Evolutionary conservation across 2,888 invertebrate species (phyloP).

Genomic region (Trichogramma evanescens): DNA sequence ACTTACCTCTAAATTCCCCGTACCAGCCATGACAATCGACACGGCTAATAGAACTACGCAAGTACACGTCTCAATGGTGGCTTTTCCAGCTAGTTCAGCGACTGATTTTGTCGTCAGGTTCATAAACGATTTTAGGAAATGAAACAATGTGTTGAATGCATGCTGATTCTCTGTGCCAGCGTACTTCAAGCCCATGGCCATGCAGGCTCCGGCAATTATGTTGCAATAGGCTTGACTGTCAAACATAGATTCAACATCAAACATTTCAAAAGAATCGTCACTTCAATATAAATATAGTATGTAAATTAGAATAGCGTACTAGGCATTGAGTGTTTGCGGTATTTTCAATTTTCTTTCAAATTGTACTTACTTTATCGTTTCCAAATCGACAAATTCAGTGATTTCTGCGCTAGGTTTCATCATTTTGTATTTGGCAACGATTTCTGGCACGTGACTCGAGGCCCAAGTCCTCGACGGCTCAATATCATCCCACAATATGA

Average conservation of each 20-base stretch:
- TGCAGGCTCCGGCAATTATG: slow-evolving; percentile 88
- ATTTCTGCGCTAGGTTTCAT: slow-evolving; percentile 61
- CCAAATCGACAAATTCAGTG: slow-evolving; percentile 69
- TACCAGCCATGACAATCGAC: slow-evolving; percentile 90
- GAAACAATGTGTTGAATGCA: slow-evolving; percentile 72
- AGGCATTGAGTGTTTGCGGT: neutral
- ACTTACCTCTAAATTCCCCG: slow-evolving; percentile 71
- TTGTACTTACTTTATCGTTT: slow-evolving; percentile 77
- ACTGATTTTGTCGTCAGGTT: slow-evolving; percentile 63
- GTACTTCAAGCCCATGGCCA: slow-evolving; percentile 86
- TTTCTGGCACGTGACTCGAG: slow-evolving; percentile 70
- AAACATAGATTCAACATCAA: slow-evolving; percentile 18
- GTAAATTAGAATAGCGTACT: neutral
- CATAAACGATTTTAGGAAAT: slow-evolving; percentile 65
- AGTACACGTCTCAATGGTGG: slow-evolving; percentile 82
- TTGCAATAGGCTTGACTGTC: slow-evolving; percentile 92
- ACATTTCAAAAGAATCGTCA: no score
- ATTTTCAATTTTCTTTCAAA: neutral
- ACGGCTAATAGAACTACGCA: slow-evolving; percentile 75
- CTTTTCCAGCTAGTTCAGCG: slow-evolving; percentile 82
- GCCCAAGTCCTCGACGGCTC: slow-evolving; percentile 78
- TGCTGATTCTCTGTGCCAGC: slow-evolving; percentile 83
- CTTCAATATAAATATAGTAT: no score
- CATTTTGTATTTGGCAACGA: slow-evolving; percentile 71
- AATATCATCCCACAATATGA: slow-evolving; percentile 85